Base-by-base conservation (phyloP, 2,888 invertebrate genomes). In the Drosophila mayaguana region DNA sequence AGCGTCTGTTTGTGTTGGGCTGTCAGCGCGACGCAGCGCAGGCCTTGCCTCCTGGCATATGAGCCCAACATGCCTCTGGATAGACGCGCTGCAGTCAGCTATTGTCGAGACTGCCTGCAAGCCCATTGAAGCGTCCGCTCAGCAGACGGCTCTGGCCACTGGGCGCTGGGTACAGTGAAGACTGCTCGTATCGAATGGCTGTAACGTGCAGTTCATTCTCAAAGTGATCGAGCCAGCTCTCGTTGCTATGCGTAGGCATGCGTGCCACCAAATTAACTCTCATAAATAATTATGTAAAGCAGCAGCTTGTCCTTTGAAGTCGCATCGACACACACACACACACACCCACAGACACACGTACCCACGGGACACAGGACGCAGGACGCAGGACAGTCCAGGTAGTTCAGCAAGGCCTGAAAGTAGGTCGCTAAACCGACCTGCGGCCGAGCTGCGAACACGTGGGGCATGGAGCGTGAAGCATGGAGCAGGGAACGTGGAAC, bases 201-300 rank as follows among this genome's bases (percentile, higher is more conserved):
- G 65, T 65, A 81, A 79, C 74, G 72, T 65, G 74, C 67, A 65
- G 71, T 43, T 68, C 55, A 50, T 67, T 80, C 65, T 75, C 78
- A 72, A 80, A 80, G 64, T 86, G 89, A 76, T 86, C 67, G 67
- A 25, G 20, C 22, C 22, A 20, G 0, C 25, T 14, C 56, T 9
- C 20, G 7, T 12, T 53, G 14, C 40, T 18, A 14, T 34, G 12
- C 50, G 20, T 45, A 25, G 51, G 9, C 48, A 63, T 71, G 68
- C 72, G 73, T 78, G 87, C 73, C 77, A 68, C 65, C 72, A 84
- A 86, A 84, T 84, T 86, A 89, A 80, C 83, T 83, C 70, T 78
- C 83, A 86, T 86, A 76, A 84, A 84, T 89, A 84, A 88, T 89
- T 77, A 80, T 83, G 71, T 54, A 72, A 70, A 67, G 59, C 80